A percentile compares a stretch with the other conserved stretches of the same genome.
Conservation (phyloP, 2,797 vertebrate species). For the Poliocrania exsul region DNA sequence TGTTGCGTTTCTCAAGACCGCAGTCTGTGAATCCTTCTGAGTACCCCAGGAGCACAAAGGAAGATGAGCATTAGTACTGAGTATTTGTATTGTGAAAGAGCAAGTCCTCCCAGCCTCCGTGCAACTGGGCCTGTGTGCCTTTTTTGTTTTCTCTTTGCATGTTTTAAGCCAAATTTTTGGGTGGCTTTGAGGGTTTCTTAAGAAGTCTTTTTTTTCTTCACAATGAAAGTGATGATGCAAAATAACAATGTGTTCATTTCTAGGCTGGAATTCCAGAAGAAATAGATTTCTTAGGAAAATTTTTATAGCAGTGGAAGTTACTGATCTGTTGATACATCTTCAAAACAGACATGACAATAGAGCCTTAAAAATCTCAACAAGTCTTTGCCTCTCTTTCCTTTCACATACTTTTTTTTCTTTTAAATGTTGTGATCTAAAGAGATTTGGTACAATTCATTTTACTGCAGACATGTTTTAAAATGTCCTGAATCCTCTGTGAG, state of each 20-base stretch:
- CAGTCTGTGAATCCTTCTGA: neutral
- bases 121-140: fast-evolving
- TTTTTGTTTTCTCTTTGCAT: neutral
- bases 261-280: neutral
- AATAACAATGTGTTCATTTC: neutral
- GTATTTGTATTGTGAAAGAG: neutral
- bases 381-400: neutral
- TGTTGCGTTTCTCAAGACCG: neutral
- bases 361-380: neutral
- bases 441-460: neutral
- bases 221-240: neutral
- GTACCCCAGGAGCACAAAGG: neutral
- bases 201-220: neutral
- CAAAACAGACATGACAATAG: neutral
- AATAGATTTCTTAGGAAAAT: neutral
- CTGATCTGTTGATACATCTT: neutral
- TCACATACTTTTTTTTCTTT: neutral
- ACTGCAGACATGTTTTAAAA: neutral
- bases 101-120: fast-evolving
- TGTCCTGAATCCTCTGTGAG: neutral
- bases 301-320: neutral
- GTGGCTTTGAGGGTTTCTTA: neutral
- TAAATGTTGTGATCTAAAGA: neutral
- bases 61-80: neutral
- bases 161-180: neutral